Conservation (phyloP, 2,113 vertebrate genomes). For the Ctenodactylus gundi region DNA sequence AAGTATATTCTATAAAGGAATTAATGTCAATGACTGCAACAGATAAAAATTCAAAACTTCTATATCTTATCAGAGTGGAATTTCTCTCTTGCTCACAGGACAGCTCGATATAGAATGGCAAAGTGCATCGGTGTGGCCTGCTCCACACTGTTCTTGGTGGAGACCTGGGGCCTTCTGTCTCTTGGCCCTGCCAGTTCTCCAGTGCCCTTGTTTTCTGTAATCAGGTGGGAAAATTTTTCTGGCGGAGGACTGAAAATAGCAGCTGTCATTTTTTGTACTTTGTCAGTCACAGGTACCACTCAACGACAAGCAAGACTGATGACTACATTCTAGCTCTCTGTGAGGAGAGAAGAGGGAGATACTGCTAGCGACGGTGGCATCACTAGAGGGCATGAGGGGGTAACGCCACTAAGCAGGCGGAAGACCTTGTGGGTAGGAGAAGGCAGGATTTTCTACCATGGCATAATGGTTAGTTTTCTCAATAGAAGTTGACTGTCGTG, state of each 20-base stretch:
- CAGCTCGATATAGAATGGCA: not conserved
- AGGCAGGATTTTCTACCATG: not conserved
- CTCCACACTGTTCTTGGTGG: not conserved
- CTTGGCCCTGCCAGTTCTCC: not conserved
- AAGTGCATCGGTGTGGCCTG: not conserved
- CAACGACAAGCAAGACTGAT: not conserved
- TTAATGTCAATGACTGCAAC: not conserved
- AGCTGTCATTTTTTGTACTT: not conserved
- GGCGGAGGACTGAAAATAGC: not conserved
- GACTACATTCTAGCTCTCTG: not conserved
- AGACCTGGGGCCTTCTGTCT: not conserved
- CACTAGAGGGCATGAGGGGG: not conserved
- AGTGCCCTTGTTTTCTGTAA: not conserved
- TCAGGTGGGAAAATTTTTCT: not conserved
- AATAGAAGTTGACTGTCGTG: slow-evolving; percentile 5
- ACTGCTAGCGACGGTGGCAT: not conserved
- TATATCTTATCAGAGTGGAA: not conserved
- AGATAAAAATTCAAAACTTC: not conserved
- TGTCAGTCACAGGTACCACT: not conserved
- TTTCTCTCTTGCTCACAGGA: not conserved
- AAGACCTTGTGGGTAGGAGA: not conserved
- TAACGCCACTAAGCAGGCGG: not conserved
- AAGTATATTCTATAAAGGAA: not conserved
- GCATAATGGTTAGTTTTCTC: slow-evolving; percentile 30
- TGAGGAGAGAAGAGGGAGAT: not conserved